These are phyloP conservation scores for Orthosia gothica DNA, from an alignment of 2,888 invertebrate species.

Conservation along the genomic window DNA sequence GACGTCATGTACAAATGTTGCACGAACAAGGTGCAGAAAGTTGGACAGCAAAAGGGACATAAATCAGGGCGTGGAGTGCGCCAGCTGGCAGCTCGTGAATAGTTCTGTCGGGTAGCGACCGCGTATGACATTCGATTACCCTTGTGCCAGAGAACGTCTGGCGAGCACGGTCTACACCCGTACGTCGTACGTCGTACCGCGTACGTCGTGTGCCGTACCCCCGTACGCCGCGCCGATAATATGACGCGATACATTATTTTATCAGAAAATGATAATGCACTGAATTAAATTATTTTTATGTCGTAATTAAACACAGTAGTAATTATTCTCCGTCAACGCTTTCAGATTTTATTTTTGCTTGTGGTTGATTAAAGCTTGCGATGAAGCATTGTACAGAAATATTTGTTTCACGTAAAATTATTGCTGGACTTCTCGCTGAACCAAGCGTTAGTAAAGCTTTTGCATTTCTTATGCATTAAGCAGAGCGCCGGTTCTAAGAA, in stretches of 20 bases:
- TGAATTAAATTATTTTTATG: conserved; percentile 13
- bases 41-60: conserved; percentile 86
- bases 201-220: conserved; percentile 20
- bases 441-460: conserved; percentile 8
- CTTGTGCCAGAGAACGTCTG: conserved; percentile 70
- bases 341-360: conserved; percentile 9
- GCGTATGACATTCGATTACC: conserved; percentile 90
- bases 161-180: conserved; percentile 27
- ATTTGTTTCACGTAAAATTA: neutral
- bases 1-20: conserved; percentile 88
- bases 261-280: conserved; percentile 39
- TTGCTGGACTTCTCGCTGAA: conserved; percentile 10
- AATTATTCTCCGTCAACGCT: conserved; percentile 4
- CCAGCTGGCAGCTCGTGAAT: conserved; percentile 83
- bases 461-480: conserved; percentile 29
- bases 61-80: conserved; percentile 85
- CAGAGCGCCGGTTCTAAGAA: conserved; percentile 32
- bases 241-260: conserved; percentile 50
- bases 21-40: conserved; percentile 89
- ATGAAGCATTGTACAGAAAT: neutral
- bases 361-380: conserved; percentile 7
- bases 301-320: conserved; percentile 20
- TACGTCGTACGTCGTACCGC: conserved; percentile 26
- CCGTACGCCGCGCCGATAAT: conserved; percentile 4
- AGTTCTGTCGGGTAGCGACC: conserved; percentile 85